Evolutionary conservation across 2,888 invertebrate genomes (phyloP), one percentile per base, ranked within the genome.

Genomic region (Stenolophus ochropezus): DNA sequence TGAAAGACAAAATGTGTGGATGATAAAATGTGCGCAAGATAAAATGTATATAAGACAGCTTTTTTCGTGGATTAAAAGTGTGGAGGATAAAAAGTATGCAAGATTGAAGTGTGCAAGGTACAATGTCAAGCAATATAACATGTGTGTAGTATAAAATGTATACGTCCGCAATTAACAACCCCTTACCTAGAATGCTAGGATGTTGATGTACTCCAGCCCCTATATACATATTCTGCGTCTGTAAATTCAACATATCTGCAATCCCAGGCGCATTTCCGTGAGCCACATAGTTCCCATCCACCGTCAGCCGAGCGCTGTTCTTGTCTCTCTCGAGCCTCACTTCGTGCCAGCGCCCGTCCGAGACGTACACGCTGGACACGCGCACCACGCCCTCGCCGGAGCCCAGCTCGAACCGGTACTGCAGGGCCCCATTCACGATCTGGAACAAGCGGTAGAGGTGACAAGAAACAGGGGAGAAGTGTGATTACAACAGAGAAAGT

Each of bases 371-470:
- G 82, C 94, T 94, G 27, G 94, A 92, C 1, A 96, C 94, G 83
- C 95, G 92, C 27, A 97, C 94, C 77, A 94, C 90, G 47, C 96
- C 97, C 89, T 96, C 96, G 4, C 98, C 98, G 84, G 96, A 95
- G 18, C 98, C 98, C 84, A 98, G 92, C 88, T 98, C 96, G 91
- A 97, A 97, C 84, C 96, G 93, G 89, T 97, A 97, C 88, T 96
- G 97, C 8, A 97, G 93, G 71, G 93, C 93, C 0, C 98, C 98
- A 88, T 96, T 95, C 16, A 93, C 93, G 78, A 95, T 91, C 92
- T 92, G 85, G 0, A 33, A n/a, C n/a, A 69, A 73, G 6, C 6
- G 18, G 1, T n/a, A n/a, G n/a, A n/a, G n/a, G n/a, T n/a, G n/a
- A n/a, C n/a, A n/a, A n/a, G n/a, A n/a, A n/a, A n/a, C n/a, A n/a